These are phyloP conservation scores for Ceuthmochares aereus DNA, from an alignment of 2,113 vertebrate species.

Conservation along the genomic window DNA sequence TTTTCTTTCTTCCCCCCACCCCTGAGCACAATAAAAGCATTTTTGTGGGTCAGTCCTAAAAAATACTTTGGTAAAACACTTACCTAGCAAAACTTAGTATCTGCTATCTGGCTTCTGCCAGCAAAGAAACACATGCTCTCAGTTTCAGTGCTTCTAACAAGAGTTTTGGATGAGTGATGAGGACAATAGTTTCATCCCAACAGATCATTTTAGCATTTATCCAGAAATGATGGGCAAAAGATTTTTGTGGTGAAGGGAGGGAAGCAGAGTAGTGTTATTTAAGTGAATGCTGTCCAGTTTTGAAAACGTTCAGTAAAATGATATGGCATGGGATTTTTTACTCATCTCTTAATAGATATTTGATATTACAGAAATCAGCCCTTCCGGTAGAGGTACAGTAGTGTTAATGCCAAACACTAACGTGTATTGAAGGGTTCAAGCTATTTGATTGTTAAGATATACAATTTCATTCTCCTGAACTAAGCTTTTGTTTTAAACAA, in stretches of 20 bases:
- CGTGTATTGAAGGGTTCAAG: neutral
- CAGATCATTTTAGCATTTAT: neutral
- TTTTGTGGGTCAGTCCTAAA: neutral
- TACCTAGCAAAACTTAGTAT: neutral
- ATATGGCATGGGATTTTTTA: fast-evolving
- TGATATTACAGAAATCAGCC: neutral
- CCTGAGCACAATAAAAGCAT: neutral
- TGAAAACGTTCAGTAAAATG: neutral
- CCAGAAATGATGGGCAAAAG: neutral
- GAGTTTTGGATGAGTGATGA: neutral
- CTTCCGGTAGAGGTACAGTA: neutral
- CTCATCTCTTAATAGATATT: neutral
- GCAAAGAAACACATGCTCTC: neutral
- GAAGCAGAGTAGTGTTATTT: neutral
- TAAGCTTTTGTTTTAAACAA: neutral
- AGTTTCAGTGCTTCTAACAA: neutral
- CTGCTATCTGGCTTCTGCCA: neutral
- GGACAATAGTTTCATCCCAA: neutral
- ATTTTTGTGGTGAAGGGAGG: neutral
- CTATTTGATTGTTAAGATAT: neutral
- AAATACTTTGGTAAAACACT: neutral
- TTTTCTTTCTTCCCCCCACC: no score
- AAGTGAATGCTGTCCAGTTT: neutral
- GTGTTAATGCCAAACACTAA: neutral
- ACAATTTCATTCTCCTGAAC: neutral